These are phyloP conservation scores for Argynnis bischoffii DNA, from an alignment of 2,888 invertebrate genomes.

Conservation along the genomic window DNA sequence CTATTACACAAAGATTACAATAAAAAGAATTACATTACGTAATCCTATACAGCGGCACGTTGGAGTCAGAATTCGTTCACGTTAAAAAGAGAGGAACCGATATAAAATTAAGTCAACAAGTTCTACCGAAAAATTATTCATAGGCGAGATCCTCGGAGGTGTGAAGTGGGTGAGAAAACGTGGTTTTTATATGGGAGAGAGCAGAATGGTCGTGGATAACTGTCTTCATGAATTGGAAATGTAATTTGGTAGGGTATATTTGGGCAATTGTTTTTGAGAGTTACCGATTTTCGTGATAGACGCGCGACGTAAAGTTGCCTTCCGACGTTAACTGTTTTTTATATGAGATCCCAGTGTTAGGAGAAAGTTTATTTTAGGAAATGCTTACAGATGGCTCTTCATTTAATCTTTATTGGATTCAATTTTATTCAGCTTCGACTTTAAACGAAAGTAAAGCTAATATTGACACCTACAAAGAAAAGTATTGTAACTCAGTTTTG, in stretches of 20 bases:
- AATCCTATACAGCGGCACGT: slow-evolving; percentile 39
- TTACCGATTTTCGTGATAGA: slow-evolving; percentile 64
- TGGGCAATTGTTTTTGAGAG: slow-evolving; percentile 69
- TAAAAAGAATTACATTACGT: slow-evolving; percentile 33
- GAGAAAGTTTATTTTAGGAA: slow-evolving; percentile 29
- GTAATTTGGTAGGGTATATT: slow-evolving; percentile 74
- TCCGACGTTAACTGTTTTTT: slow-evolving; percentile 39
- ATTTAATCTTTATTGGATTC: slow-evolving; percentile 18
- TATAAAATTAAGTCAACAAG: slow-evolving; percentile 82
- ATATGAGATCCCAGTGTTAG: slow-evolving; percentile 34
- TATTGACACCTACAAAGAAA: no score
- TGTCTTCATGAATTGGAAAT: slow-evolving; percentile 81
- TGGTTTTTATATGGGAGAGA: slow-evolving; percentile 38
- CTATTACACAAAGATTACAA: slow-evolving; percentile 21
- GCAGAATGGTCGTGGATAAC: slow-evolving; percentile 51
- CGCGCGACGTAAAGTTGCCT: slow-evolving; percentile 28
- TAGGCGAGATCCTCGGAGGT: slow-evolving; percentile 63
- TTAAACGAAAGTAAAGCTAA: background rate
- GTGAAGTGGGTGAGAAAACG: slow-evolving; percentile 42
- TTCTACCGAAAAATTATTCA: slow-evolving; percentile 75
- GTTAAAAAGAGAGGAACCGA: slow-evolving; percentile 55
- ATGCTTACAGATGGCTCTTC: slow-evolving; percentile 26
- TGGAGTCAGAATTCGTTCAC: slow-evolving; percentile 37
- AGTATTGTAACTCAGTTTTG: no score
- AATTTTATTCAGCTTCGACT: background rate